Evolutionary conservation across 2,113 vertebrate species (phyloP).

Genomic region (Laterallus jamaicensis): DNA sequence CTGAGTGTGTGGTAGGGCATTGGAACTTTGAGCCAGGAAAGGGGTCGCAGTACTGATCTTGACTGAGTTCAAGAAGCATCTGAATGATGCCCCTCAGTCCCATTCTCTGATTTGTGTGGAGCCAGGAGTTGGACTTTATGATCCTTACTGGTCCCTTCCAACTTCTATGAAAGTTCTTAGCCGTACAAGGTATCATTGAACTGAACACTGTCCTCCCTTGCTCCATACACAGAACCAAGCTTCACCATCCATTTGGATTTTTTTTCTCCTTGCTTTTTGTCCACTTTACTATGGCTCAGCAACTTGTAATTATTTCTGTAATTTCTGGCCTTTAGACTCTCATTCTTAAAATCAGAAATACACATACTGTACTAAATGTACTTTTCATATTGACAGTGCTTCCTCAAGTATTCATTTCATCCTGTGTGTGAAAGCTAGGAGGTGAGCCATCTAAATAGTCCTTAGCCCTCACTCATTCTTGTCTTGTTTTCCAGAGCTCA

Average conservation of each 20-base stretch:
- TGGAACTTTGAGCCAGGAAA: no score
- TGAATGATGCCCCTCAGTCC: no score
- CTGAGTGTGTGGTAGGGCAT: no score
- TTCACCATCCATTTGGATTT: not conserved
- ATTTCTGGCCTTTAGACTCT: not conserved
- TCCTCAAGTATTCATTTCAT: not conserved
- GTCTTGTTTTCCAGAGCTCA: not conserved
- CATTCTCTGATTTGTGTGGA: no score
- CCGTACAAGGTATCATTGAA: not conserved
- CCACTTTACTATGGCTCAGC: not conserved
- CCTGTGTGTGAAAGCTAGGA: not conserved
- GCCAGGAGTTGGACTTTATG: no score
- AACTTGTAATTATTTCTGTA: not conserved
- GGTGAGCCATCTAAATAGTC: not conserved
- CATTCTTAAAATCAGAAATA: not conserved
- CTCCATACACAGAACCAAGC: not conserved
- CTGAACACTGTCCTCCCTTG: not conserved
- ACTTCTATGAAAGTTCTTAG: not conserved
- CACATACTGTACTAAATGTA: not conserved
- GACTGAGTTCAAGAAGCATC: no score
- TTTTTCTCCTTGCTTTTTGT: not conserved
- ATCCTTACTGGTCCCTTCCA: no score
- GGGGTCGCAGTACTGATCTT: no score
- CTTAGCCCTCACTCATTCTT: not conserved
- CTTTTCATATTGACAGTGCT: not conserved